Base-by-base conservation (phyloP, 2,888 invertebrate genomes). In the Sceliomorpha sp. region DNA sequence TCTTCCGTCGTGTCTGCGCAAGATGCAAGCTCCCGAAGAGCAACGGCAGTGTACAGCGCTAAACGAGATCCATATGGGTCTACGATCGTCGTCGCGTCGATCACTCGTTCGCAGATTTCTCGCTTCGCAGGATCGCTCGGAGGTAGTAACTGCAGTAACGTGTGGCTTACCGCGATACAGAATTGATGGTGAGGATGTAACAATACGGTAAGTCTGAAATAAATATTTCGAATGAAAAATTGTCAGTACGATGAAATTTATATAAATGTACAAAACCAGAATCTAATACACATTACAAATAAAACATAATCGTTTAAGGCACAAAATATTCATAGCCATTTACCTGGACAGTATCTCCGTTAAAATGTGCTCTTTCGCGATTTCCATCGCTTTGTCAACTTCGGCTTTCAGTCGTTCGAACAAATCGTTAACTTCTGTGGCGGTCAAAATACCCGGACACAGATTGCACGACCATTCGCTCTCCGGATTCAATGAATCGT, bases 141-240 rank as follows among this genome's bases (percentile, higher is more conserved):
- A 29, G 92, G 89, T 42, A 91, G 88, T 39, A 96, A 85, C 82
- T 96, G 96, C 47, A 96, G 90, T 20, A 96, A 88, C 0, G 95
- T 94, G 87, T 96, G 96, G 77, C 94, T 94, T 5, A 96, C 91
- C 0, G 94, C 92, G 79, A 95, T 95, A 72, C 94, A 90, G 76
- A 95, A 95, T 84, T 95, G 96, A 88, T 96, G 96, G 82, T 95
- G 93, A 0, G 94, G 93, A 88, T 96, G 96, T 55, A 96, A 89
- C 75, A 96, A 71, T 8, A 81, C 75, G 4, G 62, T 76, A 8
- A 88, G 72, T 27, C 88, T 88, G n/a, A 15, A 75, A 71, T 37
- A 9, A n/a, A n/a, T n/a, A n/a, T n/a, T n/a, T n/a, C n/a, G n/a
- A n/a, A n/a, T n/a, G n/a, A 40, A 36, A 40, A 44, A 29, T 7